phyloP scores from a whole-genome alignment of 53 echinoderm and acorn worm genomes.

The Antedon mediterranea region DNA sequence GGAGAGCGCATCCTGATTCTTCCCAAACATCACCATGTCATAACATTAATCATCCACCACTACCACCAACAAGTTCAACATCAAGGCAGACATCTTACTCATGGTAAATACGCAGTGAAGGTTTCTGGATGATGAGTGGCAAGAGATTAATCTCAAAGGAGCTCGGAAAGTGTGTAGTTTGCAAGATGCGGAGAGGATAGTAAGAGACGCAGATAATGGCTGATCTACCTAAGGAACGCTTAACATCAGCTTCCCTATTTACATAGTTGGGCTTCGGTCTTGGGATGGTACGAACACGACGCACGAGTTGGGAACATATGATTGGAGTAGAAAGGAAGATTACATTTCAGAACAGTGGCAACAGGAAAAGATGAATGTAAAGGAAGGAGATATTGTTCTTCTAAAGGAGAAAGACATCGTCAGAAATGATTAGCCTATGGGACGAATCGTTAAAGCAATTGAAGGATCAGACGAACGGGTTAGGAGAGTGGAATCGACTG shows the following conservation, averaged over 20 bases:
- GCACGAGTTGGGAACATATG: constrained; percentile 26
- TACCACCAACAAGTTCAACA: constrained; percentile 19
- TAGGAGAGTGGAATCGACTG: background rate
- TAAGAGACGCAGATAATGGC: no score
- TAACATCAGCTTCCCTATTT: constrained; percentile 38
- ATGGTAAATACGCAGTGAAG: constrained; percentile 16
- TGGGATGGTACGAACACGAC: background rate
- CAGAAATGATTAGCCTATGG: background rate
- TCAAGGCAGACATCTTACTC: constrained; percentile 39
- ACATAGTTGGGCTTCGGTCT: background rate
- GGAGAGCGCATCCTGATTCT: constrained; percentile 14
- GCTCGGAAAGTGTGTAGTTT: background rate
- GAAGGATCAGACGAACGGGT: background rate
- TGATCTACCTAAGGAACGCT: constrained; percentile 4
- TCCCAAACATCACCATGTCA: no score
- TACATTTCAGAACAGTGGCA: background rate
- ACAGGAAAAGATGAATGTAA: background rate
- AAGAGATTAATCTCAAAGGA: constrained; percentile 12
- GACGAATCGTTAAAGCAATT: background rate
- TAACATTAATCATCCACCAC: no score
- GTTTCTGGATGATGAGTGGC: constrained; percentile 37
- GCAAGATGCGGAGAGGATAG: background rate
- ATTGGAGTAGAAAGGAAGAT: constrained; percentile 22
- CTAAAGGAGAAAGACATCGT: background rate
- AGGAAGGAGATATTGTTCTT: background rate